Evolutionary conservation across 2,888 invertebrate species (phyloP), one percentile per base, ranked within the genome.

Genomic region (Rhogogaster chlorosoma): DNA sequence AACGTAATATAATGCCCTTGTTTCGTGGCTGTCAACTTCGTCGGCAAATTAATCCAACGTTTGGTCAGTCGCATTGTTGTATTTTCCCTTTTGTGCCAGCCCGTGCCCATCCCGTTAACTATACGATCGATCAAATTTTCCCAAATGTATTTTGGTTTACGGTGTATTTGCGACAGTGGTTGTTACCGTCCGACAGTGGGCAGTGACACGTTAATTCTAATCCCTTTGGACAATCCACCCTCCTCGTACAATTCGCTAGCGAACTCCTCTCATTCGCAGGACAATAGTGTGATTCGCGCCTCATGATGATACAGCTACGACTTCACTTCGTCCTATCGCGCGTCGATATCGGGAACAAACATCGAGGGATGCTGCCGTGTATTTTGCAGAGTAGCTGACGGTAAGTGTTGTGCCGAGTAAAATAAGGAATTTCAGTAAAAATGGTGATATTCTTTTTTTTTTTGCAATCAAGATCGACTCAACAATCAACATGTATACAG

Each of bases 241-340:
- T 29, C 15, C 67, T 38, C 67, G 10, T 80, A 45, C 83, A 12
- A 38, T 45, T 18, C 7, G 87, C 87, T 87, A 88, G 87, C 89
- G 88, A 87, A 89, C 42, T 83, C 49, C 88, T 88, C 89, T 91
- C 90, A 91, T 92, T 91, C 91, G 90, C 91, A 92, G 91, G 90
- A 92, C 92, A 92, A 91, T 91, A 90, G 90, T 89, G 90, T 90
- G 90, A 91, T 91, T 91, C 91, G 88, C 88, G 89, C 88, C 88
- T 88, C 86, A 88, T 88, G 90, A 90, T 90, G 89, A 86, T 87
- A 88, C 86, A 77, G 78, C 86, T 83, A 77, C 57, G 71, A 75
- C 87, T 87, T 87, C 87, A 86, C 87, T 86, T 86, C 85, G 87
- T 85, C 87, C 85, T 88, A 87, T 86, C 85, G 85, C 18, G 22